Conservation (phyloP, 2,113 vertebrate species). For the Callorhinus ursinus region DNA sequence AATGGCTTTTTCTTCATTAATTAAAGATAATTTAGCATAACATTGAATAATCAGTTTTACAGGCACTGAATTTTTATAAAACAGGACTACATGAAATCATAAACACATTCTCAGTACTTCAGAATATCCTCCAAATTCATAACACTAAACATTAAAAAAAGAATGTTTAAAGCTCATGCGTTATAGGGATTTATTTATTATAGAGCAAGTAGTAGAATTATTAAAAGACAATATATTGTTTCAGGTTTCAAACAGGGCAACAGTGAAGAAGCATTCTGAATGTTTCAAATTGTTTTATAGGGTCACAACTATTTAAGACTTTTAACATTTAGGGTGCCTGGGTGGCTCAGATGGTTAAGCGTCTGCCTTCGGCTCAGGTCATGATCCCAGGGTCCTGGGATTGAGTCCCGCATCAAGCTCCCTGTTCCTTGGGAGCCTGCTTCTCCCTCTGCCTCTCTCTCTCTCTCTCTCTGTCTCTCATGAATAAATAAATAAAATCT, state of each 20-base stretch:
- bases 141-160: neutral
- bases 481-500: too few relatives aligned
- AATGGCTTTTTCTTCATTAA: slow-evolving; percentile 52
- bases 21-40: slow-evolving; percentile 55
- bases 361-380: too few relatives aligned
- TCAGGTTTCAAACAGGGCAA: neutral
- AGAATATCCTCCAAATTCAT: neutral
- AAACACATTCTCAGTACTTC: neutral
- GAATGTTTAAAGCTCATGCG: slow-evolving; percentile 24
- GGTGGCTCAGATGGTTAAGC: too few relatives aligned
- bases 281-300: slow-evolving; percentile 14
- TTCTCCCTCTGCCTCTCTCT: too few relatives aligned
- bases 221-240: neutral
- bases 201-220: neutral
- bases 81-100: neutral
- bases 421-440: too few relatives aligned
- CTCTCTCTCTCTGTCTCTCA: too few relatives aligned
- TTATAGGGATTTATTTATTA: neutral
- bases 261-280: neutral
- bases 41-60: slow-evolving; percentile 36
- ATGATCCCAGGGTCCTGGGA: too few relatives aligned
- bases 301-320: neutral
- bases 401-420: too few relatives aligned
- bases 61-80: slow-evolving; percentile 26
- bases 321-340: neutral